Base-by-base conservation (phyloP, 1,140 invertebrate species). In the Heliconius eleuchia region DNA sequence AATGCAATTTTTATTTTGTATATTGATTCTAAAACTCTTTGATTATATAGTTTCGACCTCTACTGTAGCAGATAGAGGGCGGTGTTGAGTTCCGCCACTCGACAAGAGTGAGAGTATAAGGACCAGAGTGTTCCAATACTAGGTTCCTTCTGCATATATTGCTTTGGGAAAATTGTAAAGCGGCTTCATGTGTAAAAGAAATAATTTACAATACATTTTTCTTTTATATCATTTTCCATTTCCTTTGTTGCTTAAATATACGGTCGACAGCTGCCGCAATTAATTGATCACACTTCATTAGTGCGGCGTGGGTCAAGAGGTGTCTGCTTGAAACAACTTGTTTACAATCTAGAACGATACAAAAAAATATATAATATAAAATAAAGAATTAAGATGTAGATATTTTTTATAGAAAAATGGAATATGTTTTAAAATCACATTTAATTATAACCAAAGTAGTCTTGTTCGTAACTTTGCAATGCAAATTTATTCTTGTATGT, bases 251-350 rank as follows among this genome's bases (percentile, higher is more conserved):
- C n/a, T 60, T 16, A 66, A 66, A 66, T 30, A 66, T 66, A 66
- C 60, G 60, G 60, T 66, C 60, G 30, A 66, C 60, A 66, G 60
- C 60, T 27, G 60, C 60, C 60, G 13, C 60, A 30, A 66, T 66
- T 66, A 66, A 66, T 66, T 66, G 60, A 66, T 66, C 60, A 66
- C 60, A 66, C 60, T 66, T 66, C 60, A 66, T 66, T 66, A 66
- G 60, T 16, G 60, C 23, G 60, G 60, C 60, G 60, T 16, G 60
- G 60, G 60, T 66, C 60, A 30, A 66, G 60, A 13, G 60, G n/a
- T 66, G 23, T 16, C 60, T 3, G 60, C 60, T 66, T 16, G 60
- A 5, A 66, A 66, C 60, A 66, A 66, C 23, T 66, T 66, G 60
- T 66, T 30, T 66, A 66, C 60, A 30, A 27, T 30, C 60, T 66